Conservation (phyloP, 2,888 invertebrate genomes). For the Lapara coniferarum region DNA sequence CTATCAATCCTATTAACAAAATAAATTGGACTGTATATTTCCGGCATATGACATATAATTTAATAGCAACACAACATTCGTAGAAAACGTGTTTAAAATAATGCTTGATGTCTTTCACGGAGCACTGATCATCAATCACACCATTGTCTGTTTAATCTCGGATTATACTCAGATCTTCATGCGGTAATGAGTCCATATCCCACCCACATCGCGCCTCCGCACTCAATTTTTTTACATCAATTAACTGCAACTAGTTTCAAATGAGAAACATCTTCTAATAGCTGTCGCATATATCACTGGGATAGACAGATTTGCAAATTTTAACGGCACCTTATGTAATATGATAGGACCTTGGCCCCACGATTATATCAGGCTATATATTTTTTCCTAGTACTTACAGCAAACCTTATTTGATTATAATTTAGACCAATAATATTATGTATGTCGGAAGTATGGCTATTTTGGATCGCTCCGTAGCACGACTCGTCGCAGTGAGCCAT, state of each 20-base stretch:
- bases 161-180: conserved; percentile 12
- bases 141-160: conserved; percentile 17
- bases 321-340: no score
- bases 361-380: no score
- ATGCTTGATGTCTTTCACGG: not conserved
- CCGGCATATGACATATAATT: not conserved
- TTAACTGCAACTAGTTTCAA: conserved; percentile 25
- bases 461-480: no score
- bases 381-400: no score
- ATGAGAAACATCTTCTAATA: not conserved
- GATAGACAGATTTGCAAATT: not conserved
- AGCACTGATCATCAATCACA: conserved; percentile 11
- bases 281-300: not conserved
- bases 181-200: conserved; percentile 19
- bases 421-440: no score
- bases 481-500: no score
- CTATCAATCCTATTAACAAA: no score
- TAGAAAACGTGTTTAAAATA: not conserved
- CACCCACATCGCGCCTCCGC: conserved; percentile 28
- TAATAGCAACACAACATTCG: not conserved
- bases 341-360: no score
- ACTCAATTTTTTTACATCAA: conserved; percentile 31
- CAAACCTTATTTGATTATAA: no score
- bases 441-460: no score
- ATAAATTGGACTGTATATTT: no score